These are phyloP conservation scores for sheep (Ovis aries) DNA, from an alignment of 2,113 vertebrate species.

Conservation along the genomic window DNA sequence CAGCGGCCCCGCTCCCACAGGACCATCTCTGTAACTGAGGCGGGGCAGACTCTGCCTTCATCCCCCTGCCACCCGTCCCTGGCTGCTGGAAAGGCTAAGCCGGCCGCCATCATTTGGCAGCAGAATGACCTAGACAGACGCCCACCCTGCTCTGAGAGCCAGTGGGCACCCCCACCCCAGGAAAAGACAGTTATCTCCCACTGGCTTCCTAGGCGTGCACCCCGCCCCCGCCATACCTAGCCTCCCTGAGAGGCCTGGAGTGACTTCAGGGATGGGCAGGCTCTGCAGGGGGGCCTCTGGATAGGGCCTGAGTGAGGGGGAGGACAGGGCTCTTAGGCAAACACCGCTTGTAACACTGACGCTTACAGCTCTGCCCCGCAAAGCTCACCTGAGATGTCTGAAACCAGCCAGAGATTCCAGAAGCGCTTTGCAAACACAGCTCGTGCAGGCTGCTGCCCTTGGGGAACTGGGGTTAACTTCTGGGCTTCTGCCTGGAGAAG, in stretches of 20 bases:
- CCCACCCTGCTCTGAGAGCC: not conserved
- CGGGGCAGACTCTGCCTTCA: not conserved
- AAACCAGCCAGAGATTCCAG: not conserved
- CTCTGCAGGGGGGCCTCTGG: not conserved
- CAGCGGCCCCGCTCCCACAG: rapidly evolving
- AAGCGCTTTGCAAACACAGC: conserved; percentile 40
- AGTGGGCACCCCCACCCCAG: not conserved
- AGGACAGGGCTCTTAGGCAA: not conserved
- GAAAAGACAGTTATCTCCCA: not conserved
- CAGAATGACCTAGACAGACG: rapidly evolving
- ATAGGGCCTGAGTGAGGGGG: rapidly evolving
- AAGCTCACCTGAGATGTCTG: not conserved
- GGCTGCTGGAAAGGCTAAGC: too few relatives aligned
- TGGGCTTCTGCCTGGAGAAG: not conserved
- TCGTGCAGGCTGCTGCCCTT: not conserved
- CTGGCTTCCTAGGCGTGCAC: rapidly evolving
- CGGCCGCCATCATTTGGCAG: not conserved
- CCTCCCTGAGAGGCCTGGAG: rapidly evolving
- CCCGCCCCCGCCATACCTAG: rapidly evolving
- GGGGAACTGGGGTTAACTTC: conserved; percentile 28
- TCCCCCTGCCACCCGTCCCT: not conserved
- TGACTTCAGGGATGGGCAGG: not conserved
- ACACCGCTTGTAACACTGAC: not conserved
- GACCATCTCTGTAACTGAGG: not conserved
- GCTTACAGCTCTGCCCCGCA: not conserved